Evolutionary conservation across 2,113 vertebrate species (phyloP).

Genomic region (Chloebia gouldiae): DNA sequence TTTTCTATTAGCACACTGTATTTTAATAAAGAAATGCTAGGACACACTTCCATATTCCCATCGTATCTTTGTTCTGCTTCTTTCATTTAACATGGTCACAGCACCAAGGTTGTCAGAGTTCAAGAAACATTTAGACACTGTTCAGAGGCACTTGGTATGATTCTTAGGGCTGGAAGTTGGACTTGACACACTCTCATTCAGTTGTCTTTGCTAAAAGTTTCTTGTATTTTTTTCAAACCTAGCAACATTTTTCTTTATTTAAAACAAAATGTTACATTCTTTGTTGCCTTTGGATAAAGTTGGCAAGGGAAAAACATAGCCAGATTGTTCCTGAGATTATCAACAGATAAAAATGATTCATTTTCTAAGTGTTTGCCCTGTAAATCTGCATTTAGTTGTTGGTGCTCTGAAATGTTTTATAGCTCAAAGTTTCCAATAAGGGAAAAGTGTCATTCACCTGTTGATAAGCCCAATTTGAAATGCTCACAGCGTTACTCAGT

Average conservation of each 20-base stretch:
- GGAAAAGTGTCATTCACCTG: not conserved
- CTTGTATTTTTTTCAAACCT: not conserved
- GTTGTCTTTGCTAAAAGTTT: not conserved
- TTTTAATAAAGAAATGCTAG: not conserved
- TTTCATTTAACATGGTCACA: not conserved
- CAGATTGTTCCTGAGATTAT: not conserved
- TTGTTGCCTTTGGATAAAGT: not conserved
- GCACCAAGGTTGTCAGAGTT: not conserved
- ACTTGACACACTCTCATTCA: not conserved
- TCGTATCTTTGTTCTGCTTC: not conserved
- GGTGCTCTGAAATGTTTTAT: not conserved
- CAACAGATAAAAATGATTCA: not conserved
- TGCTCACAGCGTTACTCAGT: not conserved
- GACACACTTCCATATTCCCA: not conserved
- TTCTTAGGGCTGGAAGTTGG: not conserved
- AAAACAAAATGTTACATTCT: not conserved
- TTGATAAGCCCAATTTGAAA: not conserved
- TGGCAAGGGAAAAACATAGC: not conserved
- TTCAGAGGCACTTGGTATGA: not conserved
- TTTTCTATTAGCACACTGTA: not conserved
- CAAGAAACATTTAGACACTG: not conserved
- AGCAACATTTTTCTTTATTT: not conserved
- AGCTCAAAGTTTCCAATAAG: not conserved
- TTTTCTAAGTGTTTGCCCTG: not conserved
- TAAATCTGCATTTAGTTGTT: not conserved